Conservation (phyloP, 2,888 invertebrate species). For the Baronia brevicornis region DNA sequence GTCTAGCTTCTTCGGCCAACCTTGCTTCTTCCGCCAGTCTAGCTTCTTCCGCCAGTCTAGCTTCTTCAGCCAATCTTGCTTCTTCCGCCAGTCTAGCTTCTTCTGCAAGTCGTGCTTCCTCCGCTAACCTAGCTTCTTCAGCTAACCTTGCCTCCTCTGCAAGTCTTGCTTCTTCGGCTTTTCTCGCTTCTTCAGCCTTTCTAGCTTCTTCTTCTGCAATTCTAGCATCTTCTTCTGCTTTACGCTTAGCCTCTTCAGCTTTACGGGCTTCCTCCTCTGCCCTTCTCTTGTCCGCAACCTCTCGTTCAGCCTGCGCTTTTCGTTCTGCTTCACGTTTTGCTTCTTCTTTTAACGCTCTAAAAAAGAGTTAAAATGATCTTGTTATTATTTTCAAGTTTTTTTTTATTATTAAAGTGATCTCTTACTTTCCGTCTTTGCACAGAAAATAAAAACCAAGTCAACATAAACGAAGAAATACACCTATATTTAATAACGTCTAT, state of each 20-base stretch:
- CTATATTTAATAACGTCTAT: too few species aligned
- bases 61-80: too few species aligned
- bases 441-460: too few species aligned
- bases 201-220: slow-evolving; percentile 39
- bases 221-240: slow-evolving; percentile 63
- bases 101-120: slow-evolving; percentile 57
- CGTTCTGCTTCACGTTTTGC: slow-evolving; percentile 68
- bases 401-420: too few species aligned
- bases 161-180: slow-evolving; percentile 50
- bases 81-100: too few species aligned
- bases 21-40: slow-evolving; percentile 60
- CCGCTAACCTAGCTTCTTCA: slow-evolving; percentile 55
- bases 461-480: too few species aligned
- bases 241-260: slow-evolving; percentile 68
- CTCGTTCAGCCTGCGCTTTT: slow-evolving; percentile 63
- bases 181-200: slow-evolving; percentile 55
- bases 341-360: slow-evolving; percentile 69
- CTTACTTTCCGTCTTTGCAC: too few species aligned
- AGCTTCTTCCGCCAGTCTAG: too few species aligned
- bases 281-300: slow-evolving; percentile 61
- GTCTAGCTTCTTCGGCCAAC: slow-evolving; percentile 48
- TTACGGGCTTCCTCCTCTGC: slow-evolving; percentile 74
- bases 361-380: slow-evolving; percentile 26
- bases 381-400: too few species aligned
- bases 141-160: slow-evolving; percentile 53